Base-by-base conservation (phyloP, 2,797 vertebrate species). In the Enteromius treurensis region DNA sequence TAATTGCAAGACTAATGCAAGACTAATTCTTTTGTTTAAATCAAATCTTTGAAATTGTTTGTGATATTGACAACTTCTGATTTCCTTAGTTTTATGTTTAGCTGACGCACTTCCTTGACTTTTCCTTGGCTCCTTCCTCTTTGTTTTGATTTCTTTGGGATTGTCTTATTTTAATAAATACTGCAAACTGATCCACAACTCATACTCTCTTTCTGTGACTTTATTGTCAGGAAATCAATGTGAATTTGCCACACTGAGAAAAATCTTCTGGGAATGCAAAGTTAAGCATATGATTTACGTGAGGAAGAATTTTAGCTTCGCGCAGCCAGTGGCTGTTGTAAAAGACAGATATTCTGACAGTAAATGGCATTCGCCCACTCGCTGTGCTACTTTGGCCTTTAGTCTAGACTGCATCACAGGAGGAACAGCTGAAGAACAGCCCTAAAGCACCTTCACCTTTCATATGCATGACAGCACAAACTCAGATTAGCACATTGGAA, bases 311-410 rank as follows among this genome's bases (percentile, higher is more conserved):
- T 47, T 60, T 17, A 47, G 19, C 34, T 45, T 29, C 13, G 34
- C 75, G 19, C 74, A 80, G 55, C 77, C 73, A 42, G 65, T 62
- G 77, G 71, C 45, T 55, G 29, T 62, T 67, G 7, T 19, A 26
- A 68, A 75, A 84, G 73, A 77, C 21, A 9, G 11, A 84, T 83
- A 68, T 82, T 78, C 68, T 80, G 77, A 85, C 47, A 78, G 79
- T 58, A 80, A 87, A 85, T 75, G 81, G 86, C 90, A 86, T 90
- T 88, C 89, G 88, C 91, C 89, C 86, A 88, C 87, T 77, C 47
- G 32, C 60, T 84, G 80, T 86, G 92, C 90, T 92, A 93, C 93
- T 91, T 80, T 89, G 88, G 91, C 90, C 90, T 91, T 90, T 92
- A 91, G 91, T 91, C 90, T 88, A 84, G 90, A 92, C 88, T 88